Conservation (phyloP, 2,113 vertebrate species). For the Cottus gobio region DNA sequence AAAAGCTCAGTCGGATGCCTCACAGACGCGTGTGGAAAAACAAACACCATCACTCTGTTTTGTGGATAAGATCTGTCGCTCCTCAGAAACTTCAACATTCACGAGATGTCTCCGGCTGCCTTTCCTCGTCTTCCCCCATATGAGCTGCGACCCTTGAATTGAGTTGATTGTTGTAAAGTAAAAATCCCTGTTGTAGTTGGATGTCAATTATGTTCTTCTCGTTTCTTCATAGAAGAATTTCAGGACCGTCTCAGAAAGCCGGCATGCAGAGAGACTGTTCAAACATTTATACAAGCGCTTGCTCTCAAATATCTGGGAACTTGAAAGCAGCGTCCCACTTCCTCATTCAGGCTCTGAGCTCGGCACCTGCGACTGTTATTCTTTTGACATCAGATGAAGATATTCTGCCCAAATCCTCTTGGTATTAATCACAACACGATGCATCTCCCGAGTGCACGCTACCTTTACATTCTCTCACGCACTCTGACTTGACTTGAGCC, state of each 20-base stretch:
- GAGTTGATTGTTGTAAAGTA: not conserved
- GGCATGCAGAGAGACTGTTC: conserved; percentile 57
- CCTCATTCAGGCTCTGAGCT: conserved; percentile 18
- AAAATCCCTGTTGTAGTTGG: conserved; percentile 23
- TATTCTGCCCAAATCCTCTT: conserved; percentile 20
- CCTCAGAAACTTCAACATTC: not conserved
- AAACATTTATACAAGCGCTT: conserved; percentile 70
- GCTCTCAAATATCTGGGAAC: conserved; percentile 47
- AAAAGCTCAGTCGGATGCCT: conserved; percentile 16
- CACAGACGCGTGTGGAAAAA: not conserved
- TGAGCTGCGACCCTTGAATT: not conserved
- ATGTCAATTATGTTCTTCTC: conserved; percentile 15
- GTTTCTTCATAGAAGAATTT: conserved; percentile 41
- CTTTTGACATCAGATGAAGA: conserved; percentile 17
- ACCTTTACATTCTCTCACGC: conserved; percentile 6
- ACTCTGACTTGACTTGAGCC: not conserved
- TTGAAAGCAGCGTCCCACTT: conserved; percentile 15
- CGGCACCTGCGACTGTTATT: conserved; percentile 56
- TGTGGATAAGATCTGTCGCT: conserved; percentile 1
- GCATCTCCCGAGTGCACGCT: conserved; percentile 10
- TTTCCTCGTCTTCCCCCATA: not conserved
- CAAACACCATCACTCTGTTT: not conserved
- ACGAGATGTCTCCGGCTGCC: not conserved
- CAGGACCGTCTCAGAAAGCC: conserved; percentile 29
- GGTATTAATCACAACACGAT: conserved; percentile 13